Conservation (phyloP, 2,888 invertebrate species). For the Aproaerema taeniolella region DNA sequence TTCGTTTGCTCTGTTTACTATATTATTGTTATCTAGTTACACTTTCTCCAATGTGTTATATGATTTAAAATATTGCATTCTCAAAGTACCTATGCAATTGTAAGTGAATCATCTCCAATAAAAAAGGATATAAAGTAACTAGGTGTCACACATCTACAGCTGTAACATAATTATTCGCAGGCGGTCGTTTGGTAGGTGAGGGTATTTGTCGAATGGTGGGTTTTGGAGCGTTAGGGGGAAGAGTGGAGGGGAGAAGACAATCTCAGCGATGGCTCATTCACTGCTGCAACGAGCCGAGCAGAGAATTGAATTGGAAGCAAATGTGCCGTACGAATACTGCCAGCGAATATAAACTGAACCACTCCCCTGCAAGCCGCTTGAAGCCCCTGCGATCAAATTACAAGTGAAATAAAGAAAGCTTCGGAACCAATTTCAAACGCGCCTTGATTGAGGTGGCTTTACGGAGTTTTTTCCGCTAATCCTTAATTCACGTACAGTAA, state of each 20-base stretch:
- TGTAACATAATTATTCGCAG: conserved; percentile 30
- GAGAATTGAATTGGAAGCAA: conserved; percentile 73
- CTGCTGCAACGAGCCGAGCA: conserved; percentile 64
- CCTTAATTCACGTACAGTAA: too few species aligned
- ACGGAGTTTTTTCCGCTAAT: too few species aligned
- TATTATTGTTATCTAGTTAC: too few species aligned
- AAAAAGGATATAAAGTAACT: conserved; percentile 27
- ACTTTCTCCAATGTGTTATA: too few species aligned
- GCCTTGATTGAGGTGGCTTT: conserved; percentile 26
- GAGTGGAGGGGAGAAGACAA: conserved; percentile 46
- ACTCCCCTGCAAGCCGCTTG: conserved; percentile 42
- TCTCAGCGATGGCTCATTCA: conserved; percentile 68
- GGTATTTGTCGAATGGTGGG: conserved; percentile 28
- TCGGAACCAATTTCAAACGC: conserved; percentile 32
- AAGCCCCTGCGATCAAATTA: conserved; percentile 48
- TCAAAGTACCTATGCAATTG: conserved; percentile 23
- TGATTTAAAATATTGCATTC: too few species aligned
- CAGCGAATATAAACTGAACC: conserved; percentile 65
- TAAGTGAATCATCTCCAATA: conserved; percentile 22
- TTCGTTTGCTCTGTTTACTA: too few species aligned
- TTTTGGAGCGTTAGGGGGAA: conserved; percentile 24
- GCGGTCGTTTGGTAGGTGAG: conserved; percentile 35
- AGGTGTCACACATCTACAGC: conserved; percentile 32
- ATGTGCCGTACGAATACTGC: conserved; percentile 63
- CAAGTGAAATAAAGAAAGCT: conserved; percentile 33